These are phyloP conservation scores for Micrasema minimum DNA, from an alignment of 1,140 invertebrate species.

Conservation along the genomic window DNA sequence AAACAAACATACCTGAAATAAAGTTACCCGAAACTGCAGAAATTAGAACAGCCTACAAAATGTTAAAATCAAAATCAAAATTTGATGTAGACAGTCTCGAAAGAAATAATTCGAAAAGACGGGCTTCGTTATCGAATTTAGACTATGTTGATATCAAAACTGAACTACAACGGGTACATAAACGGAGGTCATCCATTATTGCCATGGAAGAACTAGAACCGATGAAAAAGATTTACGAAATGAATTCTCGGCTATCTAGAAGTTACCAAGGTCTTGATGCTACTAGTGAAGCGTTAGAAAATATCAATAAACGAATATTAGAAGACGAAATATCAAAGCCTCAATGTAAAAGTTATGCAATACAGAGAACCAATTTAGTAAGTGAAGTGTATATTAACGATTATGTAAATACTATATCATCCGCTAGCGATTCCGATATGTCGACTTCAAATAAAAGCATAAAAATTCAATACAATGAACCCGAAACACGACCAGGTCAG, in stretches of 20 bases:
- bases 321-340: constrained; percentile 25
- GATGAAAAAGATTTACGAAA: constrained; percentile 52
- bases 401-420: constrained; percentile 39
- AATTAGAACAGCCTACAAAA: constrained; percentile 24
- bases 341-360: constrained; percentile 33
- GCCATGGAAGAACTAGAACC: constrained; percentile 53
- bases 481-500: constrained; percentile 72
- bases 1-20: constrained; percentile 17
- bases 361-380: constrained; percentile 43
- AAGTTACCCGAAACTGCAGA: constrained; percentile 28
- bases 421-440: constrained; percentile 35
- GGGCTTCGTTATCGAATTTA: constrained; percentile 52
- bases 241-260: constrained; percentile 50
- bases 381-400: constrained; percentile 52
- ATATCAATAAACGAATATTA: constrained; percentile 23
- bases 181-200: constrained; percentile 49
- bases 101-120: constrained; percentile 63
- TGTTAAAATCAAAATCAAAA: constrained; percentile 53
- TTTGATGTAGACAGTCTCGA: constrained; percentile 84
- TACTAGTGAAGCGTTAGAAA: constrained; percentile 33
- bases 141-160: constrained; percentile 36
- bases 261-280: constrained; percentile 50
- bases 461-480: constrained; percentile 69
- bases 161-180: constrained; percentile 36
- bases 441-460: constrained; percentile 48